A percentile compares a stretch with the other conserved stretches of the same genome.
Evolutionary conservation across 2,113 vertebrate species (phyloP).

Genomic region (Microtus pennsylvanicus): DNA sequence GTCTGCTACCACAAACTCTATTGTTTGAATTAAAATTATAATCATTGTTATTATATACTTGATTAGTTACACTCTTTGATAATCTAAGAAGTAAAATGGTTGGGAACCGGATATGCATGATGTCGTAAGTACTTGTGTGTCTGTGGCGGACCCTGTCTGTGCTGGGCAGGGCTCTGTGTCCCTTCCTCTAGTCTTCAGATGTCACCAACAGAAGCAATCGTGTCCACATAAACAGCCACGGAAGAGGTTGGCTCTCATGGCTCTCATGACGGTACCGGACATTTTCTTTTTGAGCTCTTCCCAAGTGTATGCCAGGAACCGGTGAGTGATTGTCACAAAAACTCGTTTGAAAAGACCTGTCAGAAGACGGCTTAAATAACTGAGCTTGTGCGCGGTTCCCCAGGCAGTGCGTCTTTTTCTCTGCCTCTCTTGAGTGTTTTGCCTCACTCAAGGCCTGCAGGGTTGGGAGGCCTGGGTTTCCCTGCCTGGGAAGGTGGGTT

Average conservation of each 20-base stretch:
- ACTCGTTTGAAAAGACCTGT: neutral
- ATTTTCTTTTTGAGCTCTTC: neutral
- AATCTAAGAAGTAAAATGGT: neutral
- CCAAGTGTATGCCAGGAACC: neutral
- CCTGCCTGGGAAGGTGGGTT: neutral
- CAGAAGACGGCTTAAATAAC: too few relatives aligned
- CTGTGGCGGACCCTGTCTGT: neutral
- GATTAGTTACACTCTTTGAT: neutral
- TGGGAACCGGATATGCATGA: neutral
- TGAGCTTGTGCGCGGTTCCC: neutral
- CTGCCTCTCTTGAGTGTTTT: neutral
- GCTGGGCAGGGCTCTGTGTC: neutral
- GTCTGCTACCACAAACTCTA: neutral
- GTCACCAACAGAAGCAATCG: neutral
- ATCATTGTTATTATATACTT: neutral
- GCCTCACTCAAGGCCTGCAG: neutral
- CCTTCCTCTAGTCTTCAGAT: neutral
- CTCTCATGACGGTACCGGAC: fast-evolving
- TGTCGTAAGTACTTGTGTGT: neutral
- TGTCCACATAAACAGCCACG: neutral
- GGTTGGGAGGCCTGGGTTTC: neutral
- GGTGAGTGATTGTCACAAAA: neutral
- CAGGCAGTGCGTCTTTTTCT: neutral
- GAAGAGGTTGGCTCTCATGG: neutral
- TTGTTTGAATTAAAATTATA: neutral